Evolutionary conservation across 2,113 vertebrate genomes (phyloP).

Genomic region (Girardinichthys multiradiatus): DNA sequence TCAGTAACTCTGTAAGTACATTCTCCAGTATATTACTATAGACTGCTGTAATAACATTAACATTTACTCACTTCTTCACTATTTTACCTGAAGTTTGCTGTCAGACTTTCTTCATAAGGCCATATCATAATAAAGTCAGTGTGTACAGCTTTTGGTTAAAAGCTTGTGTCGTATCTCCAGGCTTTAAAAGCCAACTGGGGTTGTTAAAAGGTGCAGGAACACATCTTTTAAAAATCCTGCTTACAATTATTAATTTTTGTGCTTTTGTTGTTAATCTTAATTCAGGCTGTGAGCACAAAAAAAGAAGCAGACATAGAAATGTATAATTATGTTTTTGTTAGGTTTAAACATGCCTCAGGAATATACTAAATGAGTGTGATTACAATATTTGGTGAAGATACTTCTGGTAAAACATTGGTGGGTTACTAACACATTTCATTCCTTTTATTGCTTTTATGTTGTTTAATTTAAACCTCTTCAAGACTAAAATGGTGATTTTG

Average conservation of each 20-base stretch:
- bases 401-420: background rate
- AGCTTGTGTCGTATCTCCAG: background rate
- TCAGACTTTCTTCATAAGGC: background rate
- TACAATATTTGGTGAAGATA: background rate
- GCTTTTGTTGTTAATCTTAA: background rate
- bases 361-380: background rate
- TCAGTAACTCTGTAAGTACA: background rate
- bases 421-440: background rate
- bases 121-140: background rate
- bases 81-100: background rate
- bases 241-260: background rate
- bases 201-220: background rate
- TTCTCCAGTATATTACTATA: background rate
- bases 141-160: background rate
- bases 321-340: background rate
- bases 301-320: no score
- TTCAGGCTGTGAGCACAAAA: background rate
- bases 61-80: background rate
- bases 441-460: background rate
- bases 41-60: background rate
- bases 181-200: background rate
- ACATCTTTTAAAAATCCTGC: background rate
- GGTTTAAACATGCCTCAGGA: background rate
- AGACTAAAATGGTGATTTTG: background rate
- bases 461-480: no score